Percentiles rank a stretch among this genome's conserved stretches.
phyloP scores from a whole-genome alignment of 2,797 vertebrate species.

The Tragopan temminckii region DNA sequence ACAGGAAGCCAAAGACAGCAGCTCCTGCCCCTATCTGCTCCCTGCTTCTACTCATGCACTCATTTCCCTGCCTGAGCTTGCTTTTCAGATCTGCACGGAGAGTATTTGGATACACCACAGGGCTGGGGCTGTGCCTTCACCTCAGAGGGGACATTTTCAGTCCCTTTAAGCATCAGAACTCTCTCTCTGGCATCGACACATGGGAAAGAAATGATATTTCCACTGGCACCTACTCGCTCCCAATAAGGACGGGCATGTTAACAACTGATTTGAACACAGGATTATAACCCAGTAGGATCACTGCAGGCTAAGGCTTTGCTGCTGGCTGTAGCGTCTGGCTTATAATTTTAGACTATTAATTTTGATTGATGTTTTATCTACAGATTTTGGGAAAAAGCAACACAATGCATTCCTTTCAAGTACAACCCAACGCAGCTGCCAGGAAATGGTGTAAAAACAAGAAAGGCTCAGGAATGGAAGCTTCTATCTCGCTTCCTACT shows the following conservation, averaged over 20 bases:
- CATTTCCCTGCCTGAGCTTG: slow-evolving; percentile 6
- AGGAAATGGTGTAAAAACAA: slow-evolving; percentile 61
- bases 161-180: not conserved
- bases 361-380: slow-evolving; percentile 5
- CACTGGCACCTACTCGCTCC: not conserved
- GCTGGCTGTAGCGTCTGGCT: not conserved
- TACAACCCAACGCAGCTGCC: slow-evolving; percentile 6
- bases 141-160: not conserved
- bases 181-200: not conserved
- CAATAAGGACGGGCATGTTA: fast-evolving
- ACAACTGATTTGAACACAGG: not conserved
- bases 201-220: not conserved
- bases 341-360: not conserved
- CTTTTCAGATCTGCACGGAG: not conserved
- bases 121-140: not conserved
- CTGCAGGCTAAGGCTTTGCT: not conserved
- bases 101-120: not conserved
- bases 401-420: slow-evolving; percentile 52
- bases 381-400: not conserved
- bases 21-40: slow-evolving; percentile 22
- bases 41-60: not conserved
- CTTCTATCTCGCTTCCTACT: slow-evolving; percentile 50
- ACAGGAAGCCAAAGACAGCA: slow-evolving; percentile 54
- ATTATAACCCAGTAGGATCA: not conserved
- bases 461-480: slow-evolving; percentile 43